Evolutionary conservation across 1,140 invertebrate genomes (phyloP).

Genomic region (Plectrocnemia conspersa): DNA sequence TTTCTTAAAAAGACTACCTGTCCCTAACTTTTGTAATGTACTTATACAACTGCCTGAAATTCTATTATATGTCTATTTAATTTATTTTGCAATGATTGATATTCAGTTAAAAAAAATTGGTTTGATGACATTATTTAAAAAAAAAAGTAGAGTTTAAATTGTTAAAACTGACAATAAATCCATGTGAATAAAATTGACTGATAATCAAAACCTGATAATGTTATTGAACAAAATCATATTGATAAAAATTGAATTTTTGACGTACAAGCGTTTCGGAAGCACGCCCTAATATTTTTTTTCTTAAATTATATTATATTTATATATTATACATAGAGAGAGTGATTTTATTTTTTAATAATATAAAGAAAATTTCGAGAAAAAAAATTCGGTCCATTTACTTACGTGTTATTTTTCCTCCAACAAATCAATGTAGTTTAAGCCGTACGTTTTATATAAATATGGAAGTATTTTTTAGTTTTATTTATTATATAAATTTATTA

Average conservation of each 20-base stretch:
- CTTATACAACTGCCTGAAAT: constrained; percentile 28
- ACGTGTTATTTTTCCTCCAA: background rate
- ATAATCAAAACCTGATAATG: constrained; percentile 4
- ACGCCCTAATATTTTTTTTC: too few relatives aligned
- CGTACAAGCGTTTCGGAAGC: constrained; percentile 4
- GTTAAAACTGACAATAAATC: constrained; percentile 15
- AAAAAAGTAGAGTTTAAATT: too few relatives aligned
- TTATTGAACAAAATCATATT: constrained; percentile 2
- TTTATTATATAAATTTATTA: constrained; percentile 3
- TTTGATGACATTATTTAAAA: constrained; percentile 12
- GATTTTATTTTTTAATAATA: background rate
- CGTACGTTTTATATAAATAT: background rate
- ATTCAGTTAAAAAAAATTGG: too few relatives aligned
- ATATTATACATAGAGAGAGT: too few relatives aligned
- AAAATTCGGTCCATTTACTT: background rate
- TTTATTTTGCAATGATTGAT: too few relatives aligned
- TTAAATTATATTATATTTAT: too few relatives aligned
- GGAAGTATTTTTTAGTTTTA: background rate
- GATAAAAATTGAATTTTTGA: background rate
- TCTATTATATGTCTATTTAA: constrained; percentile 8
- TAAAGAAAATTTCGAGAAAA: background rate
- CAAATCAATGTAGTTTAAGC: background rate
- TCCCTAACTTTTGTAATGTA: constrained; percentile 26
- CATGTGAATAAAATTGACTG: constrained; percentile 10
- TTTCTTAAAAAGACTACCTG: constrained; percentile 23